Conservation (phyloP, 2,113 vertebrate species). For the Halcyon malimbica region DNA sequence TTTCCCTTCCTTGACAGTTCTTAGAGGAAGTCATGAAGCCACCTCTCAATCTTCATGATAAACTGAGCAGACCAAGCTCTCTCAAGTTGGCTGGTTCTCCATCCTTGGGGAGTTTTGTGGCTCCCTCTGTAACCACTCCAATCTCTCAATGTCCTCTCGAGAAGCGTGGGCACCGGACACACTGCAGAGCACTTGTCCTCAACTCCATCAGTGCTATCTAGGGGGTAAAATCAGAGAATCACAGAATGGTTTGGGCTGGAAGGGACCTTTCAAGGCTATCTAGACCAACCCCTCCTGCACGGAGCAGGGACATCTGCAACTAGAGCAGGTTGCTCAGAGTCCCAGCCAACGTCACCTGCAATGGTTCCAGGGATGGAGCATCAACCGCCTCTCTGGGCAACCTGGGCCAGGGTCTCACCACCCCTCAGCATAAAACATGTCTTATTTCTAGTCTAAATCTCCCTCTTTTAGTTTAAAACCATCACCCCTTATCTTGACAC, state of each 20-base stretch:
- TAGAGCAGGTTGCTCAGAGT: too few species aligned
- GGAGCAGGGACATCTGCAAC: too few species aligned
- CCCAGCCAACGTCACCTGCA: too few species aligned
- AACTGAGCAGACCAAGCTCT: neutral
- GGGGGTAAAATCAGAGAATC: neutral
- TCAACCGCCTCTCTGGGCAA: neutral
- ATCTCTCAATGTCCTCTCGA: neutral
- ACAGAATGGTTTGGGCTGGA: too few species aligned
- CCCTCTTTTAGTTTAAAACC: neutral
- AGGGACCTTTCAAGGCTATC: too few species aligned
- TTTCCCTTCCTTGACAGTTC: conserved; percentile 17
- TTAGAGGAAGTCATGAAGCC: neutral
- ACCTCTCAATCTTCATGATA: conserved; percentile 10
- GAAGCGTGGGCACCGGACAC: fast-evolving
- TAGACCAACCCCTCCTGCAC: too few species aligned
- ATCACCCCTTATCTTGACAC: neutral
- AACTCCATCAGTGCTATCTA: neutral
- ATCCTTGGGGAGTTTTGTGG: neutral
- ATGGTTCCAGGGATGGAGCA: neutral
- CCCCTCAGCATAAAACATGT: neutral
- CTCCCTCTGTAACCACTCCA: neutral
- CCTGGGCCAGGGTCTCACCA: neutral
- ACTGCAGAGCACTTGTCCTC: neutral
- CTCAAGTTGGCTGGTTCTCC: neutral
- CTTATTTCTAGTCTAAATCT: neutral